Percentiles rank a stretch among this genome's conserved stretches.
Evolutionary conservation across 2,797 vertebrate species (phyloP).

Genomic region (Danionella dracula): DNA sequence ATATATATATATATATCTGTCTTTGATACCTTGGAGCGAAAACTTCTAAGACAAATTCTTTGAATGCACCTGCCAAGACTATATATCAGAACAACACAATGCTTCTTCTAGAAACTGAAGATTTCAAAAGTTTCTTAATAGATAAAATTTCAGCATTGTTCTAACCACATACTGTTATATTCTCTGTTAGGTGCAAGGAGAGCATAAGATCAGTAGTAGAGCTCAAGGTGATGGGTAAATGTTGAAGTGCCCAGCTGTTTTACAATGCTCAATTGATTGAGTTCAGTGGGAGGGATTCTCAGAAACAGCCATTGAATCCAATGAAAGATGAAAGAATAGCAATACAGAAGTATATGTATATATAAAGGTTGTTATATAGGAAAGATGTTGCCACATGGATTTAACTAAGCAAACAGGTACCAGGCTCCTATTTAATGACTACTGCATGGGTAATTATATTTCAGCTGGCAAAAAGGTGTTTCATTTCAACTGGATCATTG

Average conservation of each 20-base stretch:
- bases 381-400: no score
- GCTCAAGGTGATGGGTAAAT: slow-evolving; percentile 14
- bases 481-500: no score
- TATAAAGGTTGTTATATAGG: no score
- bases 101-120: background rate
- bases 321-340: background rate
- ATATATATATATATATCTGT: no score
- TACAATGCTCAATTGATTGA: slow-evolving; percentile 5
- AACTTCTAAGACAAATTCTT: no score
- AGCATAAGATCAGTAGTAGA: background rate
- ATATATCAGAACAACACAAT: background rate
- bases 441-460: no score
- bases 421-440: no score
- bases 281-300: slow-evolving; percentile 18
- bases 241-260: slow-evolving; percentile 6
- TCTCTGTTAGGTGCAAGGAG: background rate
- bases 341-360: no score
- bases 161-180: background rate
- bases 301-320: slow-evolving; percentile 7
- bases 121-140: background rate
- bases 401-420: no score
- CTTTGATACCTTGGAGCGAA: no score
- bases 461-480: no score
- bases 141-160: slow-evolving; percentile 9
- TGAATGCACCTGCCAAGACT: no score